Base-by-base conservation (phyloP, 2,797 vertebrate species). In the Labroides dimidiatus region DNA sequence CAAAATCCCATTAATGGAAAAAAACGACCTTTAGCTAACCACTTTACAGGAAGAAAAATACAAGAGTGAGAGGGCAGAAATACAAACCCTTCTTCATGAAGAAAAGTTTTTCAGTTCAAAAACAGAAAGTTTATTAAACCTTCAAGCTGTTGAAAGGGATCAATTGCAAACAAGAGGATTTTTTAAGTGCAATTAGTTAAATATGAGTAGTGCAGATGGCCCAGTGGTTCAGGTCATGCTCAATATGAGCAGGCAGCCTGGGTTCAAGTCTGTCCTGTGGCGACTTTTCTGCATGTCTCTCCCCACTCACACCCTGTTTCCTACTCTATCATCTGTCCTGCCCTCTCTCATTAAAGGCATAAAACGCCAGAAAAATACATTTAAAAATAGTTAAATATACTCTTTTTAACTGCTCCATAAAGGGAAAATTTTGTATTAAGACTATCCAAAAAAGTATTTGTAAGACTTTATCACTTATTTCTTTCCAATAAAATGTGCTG, bases 401-500 rank as follows among this genome's bases (percentile, higher is more conserved):
- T 19, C 4, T 54, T 36, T 71, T 1, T 50, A 1, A 51, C 52
- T 63, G 24, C 10, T 0, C 16, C 50, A 14, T n/a, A 54, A 61
- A 71, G 59, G 52, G 62, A 73, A n/a, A 59, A 10, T 51, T 33
- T 33, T 33, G 30, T 47, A 47, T 47, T 47, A 8, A 47, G 2
- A 20, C 17, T 11, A 20, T 13, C 11, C 12, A 11, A 20, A 19
- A 45, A 44, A 9, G 42, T 20, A 0, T 19, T 20, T 45, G 10
- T 10, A 20, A 19, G n/a, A 4, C 11, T 4, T 9, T 33, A 33
- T 39, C 13, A 3, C 2, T 14, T 7, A 0, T 10, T 61, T 64
- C 4, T 56, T 58, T 43, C 16, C 11, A 80, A 77, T 66, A 12
- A 70, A 70, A 73, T 53, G 0, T 0, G 0, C 6, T 52, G 19